Conservation (phyloP, 2,888 invertebrate species). For the Xestia ashworthii region DNA sequence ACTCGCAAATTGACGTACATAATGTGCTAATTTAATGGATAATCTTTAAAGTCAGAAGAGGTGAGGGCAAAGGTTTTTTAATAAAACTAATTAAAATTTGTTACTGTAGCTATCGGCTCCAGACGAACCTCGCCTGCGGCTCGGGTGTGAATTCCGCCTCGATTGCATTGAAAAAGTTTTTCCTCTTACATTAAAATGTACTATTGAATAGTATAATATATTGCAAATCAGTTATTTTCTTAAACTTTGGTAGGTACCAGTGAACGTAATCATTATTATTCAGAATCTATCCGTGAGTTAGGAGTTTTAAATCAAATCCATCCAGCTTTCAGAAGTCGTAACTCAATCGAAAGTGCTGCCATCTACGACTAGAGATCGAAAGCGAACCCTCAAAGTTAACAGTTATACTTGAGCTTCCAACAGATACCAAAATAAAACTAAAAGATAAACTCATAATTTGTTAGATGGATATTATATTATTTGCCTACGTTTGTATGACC, state of each 20-base stretch:
- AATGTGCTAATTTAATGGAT: too few relatives aligned
- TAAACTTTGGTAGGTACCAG: background rate
- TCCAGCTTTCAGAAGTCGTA: conserved; percentile 7
- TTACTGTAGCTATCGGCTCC: too few relatives aligned
- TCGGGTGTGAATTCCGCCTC: too few relatives aligned
- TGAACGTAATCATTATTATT: conserved; percentile 27
- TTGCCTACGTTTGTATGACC: background rate
- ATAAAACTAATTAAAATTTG: too few relatives aligned
- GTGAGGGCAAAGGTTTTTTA: too few relatives aligned
- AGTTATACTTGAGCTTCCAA: conserved; percentile 6
- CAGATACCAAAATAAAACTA: background rate
- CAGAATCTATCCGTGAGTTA: background rate
- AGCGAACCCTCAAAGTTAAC: background rate
- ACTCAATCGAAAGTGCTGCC: conserved; percentile 22
- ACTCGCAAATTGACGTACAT: background rate
- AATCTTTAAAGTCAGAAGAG: too few relatives aligned
- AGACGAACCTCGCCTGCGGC: too few relatives aligned
- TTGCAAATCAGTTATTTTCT: background rate
- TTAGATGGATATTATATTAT: conserved; percentile 1
- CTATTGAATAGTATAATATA: too few relatives aligned
- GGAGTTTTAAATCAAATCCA: conserved; percentile 26
- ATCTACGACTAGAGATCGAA: background rate
- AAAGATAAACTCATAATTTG: background rate
- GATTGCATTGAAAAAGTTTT: too few relatives aligned
- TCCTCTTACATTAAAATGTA: too few relatives aligned